These are phyloP conservation scores for Neopipo cinnamomea DNA, from an alignment of 2,113 vertebrate genomes.

Conservation along the genomic window DNA sequence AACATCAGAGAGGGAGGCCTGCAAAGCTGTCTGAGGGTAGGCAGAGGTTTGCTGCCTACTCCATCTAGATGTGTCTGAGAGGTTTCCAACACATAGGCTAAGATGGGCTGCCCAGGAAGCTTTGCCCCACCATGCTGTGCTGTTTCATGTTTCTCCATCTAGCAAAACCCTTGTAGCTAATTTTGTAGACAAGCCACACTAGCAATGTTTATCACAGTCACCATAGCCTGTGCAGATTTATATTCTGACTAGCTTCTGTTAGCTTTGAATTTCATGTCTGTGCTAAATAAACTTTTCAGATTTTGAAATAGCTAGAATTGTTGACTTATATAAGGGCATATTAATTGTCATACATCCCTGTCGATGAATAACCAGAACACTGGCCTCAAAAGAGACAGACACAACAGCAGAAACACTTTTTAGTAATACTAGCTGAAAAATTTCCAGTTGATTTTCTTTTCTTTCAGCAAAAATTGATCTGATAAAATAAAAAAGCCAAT, in stretches of 20 bases:
- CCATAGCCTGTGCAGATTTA: background rate
- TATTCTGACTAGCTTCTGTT: background rate
- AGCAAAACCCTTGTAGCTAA: background rate
- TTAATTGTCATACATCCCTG: background rate
- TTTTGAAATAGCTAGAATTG: background rate
- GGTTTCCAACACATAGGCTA: accelerated
- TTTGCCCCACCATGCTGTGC: accelerated
- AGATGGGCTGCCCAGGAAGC: accelerated
- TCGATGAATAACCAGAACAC: background rate
- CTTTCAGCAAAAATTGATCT: background rate
- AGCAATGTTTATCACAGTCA: background rate
- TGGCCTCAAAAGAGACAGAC: background rate
- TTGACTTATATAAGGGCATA: background rate
- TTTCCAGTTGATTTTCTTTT: background rate
- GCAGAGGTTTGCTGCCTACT: background rate
- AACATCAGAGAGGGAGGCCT: background rate
- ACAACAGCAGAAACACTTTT: background rate
- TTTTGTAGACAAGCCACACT: background rate
- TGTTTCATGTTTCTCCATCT: background rate
- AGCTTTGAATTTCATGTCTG: background rate
- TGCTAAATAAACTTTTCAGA: background rate
- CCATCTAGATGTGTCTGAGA: accelerated
- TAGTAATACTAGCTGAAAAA: background rate
- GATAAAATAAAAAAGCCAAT: background rate
- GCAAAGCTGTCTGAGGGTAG: accelerated